Conservation (phyloP, 2,888 invertebrate genomes). For the Ectropis crepuscularia region DNA sequence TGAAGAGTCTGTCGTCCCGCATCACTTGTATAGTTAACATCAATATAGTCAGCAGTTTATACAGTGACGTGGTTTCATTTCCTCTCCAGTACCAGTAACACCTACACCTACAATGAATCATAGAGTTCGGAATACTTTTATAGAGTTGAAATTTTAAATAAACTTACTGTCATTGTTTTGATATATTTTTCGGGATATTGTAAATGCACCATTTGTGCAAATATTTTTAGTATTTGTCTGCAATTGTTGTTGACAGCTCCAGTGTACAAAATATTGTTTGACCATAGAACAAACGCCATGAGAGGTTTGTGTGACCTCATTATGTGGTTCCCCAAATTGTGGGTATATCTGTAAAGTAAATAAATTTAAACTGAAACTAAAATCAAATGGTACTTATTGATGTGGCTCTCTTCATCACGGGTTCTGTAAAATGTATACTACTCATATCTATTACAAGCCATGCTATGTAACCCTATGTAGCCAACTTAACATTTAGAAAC, state of each 20-base stretch:
- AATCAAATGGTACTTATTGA: neutral
- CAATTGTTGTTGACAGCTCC: conserved; percentile 67
- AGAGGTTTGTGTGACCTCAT: conserved; percentile 70
- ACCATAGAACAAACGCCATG: conserved; percentile 70
- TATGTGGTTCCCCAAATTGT: conserved; percentile 60
- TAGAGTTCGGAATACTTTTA: neutral
- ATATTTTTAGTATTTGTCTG: conserved; percentile 67
- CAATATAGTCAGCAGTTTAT: no score
- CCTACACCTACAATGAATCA: no score
- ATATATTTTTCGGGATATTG: conserved; percentile 70
- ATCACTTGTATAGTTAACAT: no score
- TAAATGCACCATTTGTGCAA: conserved; percentile 66
- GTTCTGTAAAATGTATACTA: no score
- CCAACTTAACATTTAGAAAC: no score
- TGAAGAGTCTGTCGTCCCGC: no score
- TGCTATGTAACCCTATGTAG: no score
- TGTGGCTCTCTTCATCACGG: no score
- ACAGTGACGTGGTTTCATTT: no score
- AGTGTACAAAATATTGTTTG: conserved; percentile 62
- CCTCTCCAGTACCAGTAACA: no score
- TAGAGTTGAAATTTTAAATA: neutral
- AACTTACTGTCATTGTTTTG: conserved; percentile 66
- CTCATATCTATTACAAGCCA: no score
- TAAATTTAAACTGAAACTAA: neutral
- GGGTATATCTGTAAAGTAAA: conserved; percentile 62